Evolutionary conservation across 2,113 vertebrate species (phyloP), one percentile per base, ranked within the genome.

Genomic region (Acinonyx jubatus): DNA sequence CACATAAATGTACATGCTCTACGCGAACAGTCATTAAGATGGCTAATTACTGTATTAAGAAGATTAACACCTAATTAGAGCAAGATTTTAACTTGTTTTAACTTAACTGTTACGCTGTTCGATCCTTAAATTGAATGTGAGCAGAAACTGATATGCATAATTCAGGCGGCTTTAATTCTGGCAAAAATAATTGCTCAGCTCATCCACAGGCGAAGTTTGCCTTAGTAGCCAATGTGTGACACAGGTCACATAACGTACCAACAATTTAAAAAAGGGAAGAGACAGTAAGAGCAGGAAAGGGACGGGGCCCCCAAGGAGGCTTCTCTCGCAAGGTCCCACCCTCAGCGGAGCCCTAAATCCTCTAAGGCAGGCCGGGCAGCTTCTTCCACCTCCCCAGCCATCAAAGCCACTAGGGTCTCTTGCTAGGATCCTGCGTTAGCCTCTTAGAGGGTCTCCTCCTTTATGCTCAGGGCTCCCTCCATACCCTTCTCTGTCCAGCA

Each of bases 31-130:
- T 36, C 52, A 63, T 52, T 50, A 55, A 82, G 80, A 27, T 31
- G 1, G 14, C 31, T 63, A 63, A 91, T 57, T 29, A 25, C 25
- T 57, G 18, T 38, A 41, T 31, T 61, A 73, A 92, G 82, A 80
- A 73, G 52, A 15, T n/a, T 38, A 89, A 73, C 15, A 85, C 27
- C 41, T 29, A 61, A 57, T 19, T 81, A 85, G 31, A 91, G 15
- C 38, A 86, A 84, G 66, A 95, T 15, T 88, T 93, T 81, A 68
- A 95, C 19, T 61, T 90, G 66, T 65, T 85, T 85, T 65, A 90
- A 33, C 2, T 50, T 86, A 88, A n/a, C 29, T 65, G 61, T 36
- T 25, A 66, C 13, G 29, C 23, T 86, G 14, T 50, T 91, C 69
- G 18, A 29, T 27, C 13, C 27, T 14, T 88, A n/a, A 83, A 7